Base-by-base conservation (phyloP, 2,113 vertebrate species). In the Egretta garzetta region DNA sequence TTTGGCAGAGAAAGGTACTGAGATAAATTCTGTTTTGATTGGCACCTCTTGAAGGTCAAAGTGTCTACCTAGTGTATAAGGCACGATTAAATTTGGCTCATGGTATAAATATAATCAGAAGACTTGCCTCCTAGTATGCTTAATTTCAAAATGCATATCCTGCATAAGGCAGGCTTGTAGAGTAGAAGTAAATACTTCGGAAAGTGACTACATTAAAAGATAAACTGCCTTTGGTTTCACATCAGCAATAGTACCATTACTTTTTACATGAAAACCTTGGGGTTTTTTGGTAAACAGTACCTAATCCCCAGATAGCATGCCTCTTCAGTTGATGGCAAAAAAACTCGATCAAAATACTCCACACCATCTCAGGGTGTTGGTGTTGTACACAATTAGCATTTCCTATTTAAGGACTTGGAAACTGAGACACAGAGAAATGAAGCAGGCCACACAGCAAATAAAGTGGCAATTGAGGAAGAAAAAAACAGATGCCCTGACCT, bases 41-140 rank as follows among this genome's bases (percentile, higher is more conserved):
- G 90, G 52, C 74, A 76, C 59, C 67, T 93, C 53, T 70, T 83
- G 87, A 94, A 95, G 91, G 87, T 97, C 93, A 88, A 86, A 91
- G 67, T 75, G n/a, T 79, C 84, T 76, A 24, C 49, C 41, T 50
- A 70, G 14, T 64, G 35, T 89, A 37, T 85, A 73, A 82, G 33
- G 27, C 62, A 86, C 27, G 17, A 82, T 90, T 90, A 90, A 80
- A 87, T 90, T 96, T 95, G 72, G 32, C 59, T 82, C 8, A 6
- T 75, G 86, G 41, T 91, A 14, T 87, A 91, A 76, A 81, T 96
- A 66, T 37, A 80, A 90, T 88, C 62, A 80, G 70, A 80, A 94
- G 19, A 74, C 50, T 86, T 86, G 43, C 32, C 37, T 93, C 80
- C 72, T 81, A 66, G 45, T 90, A 58, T 80, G 55, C 41, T 47